Conservation (phyloP, 2,113 vertebrate genomes). For the Aegithalos caudatus region DNA sequence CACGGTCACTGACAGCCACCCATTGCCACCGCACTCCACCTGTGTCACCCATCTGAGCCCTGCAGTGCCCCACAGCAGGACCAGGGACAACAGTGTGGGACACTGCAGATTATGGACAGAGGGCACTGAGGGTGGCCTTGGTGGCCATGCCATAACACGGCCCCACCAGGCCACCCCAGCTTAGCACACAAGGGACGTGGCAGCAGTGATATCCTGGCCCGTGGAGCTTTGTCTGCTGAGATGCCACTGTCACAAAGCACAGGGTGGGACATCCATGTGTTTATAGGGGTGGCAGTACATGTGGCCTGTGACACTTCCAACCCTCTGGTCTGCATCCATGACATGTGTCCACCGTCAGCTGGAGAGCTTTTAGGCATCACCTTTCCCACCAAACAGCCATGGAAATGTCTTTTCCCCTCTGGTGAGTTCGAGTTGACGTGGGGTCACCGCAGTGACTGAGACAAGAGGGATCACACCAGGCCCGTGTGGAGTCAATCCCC, state of each 20-base stretch:
- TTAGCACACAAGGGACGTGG: fast-evolving
- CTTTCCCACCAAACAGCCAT: fast-evolving
- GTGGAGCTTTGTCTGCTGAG: not conserved
- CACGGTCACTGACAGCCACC: not conserved
- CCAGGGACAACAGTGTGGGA: not conserved
- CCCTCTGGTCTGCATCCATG: fast-evolving
- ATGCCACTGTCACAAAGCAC: fast-evolving
- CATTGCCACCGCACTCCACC: fast-evolving
- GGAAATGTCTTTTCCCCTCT: no score
- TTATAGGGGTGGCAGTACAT: not conserved
- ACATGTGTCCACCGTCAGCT: fast-evolving
- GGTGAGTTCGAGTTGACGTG: fast-evolving
- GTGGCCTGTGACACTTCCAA: not conserved
- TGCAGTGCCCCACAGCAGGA: not conserved
- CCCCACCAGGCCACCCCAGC: not conserved
- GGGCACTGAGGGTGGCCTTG: fast-evolving
- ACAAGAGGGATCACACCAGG: not conserved
- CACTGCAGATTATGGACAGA: not conserved
- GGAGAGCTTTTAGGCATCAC: not conserved
- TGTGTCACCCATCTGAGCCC: fast-evolving
- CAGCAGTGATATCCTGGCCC: not conserved
- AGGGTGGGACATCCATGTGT: fast-evolving
- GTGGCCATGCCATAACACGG: not conserved
- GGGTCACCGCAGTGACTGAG: not conserved
- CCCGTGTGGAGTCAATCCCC: not conserved